A percentile compares a stretch with the other conserved stretches of the same genome.
Evolutionary conservation across 2,797 vertebrate genomes (phyloP).

Genomic region (Otolemur crassicaudatus): DNA sequence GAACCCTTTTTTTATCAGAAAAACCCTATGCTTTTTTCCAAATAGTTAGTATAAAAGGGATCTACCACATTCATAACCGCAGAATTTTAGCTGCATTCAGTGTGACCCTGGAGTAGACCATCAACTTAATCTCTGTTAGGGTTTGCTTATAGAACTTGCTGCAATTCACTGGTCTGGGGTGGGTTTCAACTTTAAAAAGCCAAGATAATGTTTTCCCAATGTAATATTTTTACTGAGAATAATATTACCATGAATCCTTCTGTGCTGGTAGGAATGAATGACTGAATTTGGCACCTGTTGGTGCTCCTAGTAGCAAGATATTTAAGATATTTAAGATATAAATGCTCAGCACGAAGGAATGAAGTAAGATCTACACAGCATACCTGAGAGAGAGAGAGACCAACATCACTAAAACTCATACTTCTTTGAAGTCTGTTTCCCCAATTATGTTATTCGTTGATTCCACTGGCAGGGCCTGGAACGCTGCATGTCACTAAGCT

Average conservation of each 20-base stretch:
- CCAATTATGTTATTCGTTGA: not conserved
- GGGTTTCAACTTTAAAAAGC: not conserved
- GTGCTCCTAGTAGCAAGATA: not conserved
- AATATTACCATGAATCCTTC: not conserved
- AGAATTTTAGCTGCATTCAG: not conserved
- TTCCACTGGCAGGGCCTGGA: not conserved
- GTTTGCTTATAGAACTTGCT: not conserved
- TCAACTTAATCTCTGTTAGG: not conserved
- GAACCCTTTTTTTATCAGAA: not conserved
- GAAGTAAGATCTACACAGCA: not conserved
- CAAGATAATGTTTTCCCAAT: fast-evolving
- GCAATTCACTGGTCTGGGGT: not conserved
- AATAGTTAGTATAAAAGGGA: fast-evolving
- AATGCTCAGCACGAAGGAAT: not conserved
- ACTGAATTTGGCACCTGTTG: not conserved
- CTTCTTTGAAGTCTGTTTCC: not conserved
- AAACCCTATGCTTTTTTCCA: not conserved
- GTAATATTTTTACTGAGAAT: not conserved
- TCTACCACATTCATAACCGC: not conserved
- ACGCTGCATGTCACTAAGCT: not conserved
- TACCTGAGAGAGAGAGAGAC: not conserved
- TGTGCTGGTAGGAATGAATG: not conserved
- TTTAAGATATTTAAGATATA: not conserved
- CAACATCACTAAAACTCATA: fast-evolving
- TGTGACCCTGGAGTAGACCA: not conserved